Conservation (phyloP, 53 echinoderm and acorn worm genomes). For the Arbacia lixula region DNA sequence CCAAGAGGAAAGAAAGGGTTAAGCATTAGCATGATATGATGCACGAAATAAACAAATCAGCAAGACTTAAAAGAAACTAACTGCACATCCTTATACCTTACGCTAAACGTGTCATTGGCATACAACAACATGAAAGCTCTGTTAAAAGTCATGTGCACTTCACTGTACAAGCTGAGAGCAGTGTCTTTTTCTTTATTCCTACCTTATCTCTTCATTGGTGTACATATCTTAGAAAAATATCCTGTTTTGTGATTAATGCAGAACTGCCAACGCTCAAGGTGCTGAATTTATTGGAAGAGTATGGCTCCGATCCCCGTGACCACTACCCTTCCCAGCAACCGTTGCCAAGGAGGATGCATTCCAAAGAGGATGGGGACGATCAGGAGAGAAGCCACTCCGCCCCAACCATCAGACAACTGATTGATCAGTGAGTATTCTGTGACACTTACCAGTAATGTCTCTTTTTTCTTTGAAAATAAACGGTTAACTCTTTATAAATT, state of each 20-base stretch:
- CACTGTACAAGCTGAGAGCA: not conserved
- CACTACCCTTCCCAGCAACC: constrained; percentile 45
- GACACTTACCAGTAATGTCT: too few relatives aligned
- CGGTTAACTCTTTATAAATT: too few relatives aligned
- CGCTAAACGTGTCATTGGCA: too few relatives aligned
- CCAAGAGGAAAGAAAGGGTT: too few relatives aligned
- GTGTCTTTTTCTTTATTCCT: too few relatives aligned
- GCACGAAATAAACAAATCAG: too few relatives aligned
- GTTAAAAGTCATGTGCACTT: not conserved
- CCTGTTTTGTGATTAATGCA: not conserved
- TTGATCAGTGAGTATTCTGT: constrained; percentile 28
- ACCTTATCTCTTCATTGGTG: too few relatives aligned
- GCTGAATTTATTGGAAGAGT: constrained; percentile 81
- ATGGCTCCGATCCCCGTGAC: constrained; percentile 62
- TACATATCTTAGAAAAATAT: not conserved
- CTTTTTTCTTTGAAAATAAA: too few relatives aligned
- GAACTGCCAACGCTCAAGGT: constrained; percentile 83
- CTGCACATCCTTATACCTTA: too few relatives aligned
- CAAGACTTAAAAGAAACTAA: too few relatives aligned
- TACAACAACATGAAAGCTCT: too few relatives aligned
- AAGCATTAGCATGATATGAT: too few relatives aligned
- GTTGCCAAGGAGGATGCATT: not conserved
- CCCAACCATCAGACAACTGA: constrained; percentile 17
- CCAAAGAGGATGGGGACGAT: not conserved
- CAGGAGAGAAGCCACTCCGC: constrained; percentile 38